phyloP scores from a whole-genome alignment of 1,140 invertebrate genomes.

The Caenorhabditis tropicalis region DNA sequence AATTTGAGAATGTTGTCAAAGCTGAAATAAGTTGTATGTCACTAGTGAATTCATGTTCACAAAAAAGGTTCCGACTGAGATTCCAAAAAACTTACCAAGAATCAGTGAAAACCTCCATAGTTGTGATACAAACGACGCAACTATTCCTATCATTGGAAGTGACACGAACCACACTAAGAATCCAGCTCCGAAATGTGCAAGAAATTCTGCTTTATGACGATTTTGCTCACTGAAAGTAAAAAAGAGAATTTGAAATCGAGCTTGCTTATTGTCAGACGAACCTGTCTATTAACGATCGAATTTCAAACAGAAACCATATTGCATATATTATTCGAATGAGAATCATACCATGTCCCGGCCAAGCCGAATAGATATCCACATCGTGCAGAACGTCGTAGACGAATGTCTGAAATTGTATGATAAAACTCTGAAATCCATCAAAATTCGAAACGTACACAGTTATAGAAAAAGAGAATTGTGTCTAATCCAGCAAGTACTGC shows the following conservation, averaged over 20 bases:
- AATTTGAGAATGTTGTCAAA: conserved; percentile 91
- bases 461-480: conserved; percentile 91
- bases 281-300: conserved; percentile 56
- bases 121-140: conserved; percentile 88
- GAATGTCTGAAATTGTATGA: conserved; percentile 56
- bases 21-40: conserved; percentile 75
- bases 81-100: conserved; percentile 78
- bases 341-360: conserved; percentile 54
- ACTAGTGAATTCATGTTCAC: no score
- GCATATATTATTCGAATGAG: conserved; percentile 59
- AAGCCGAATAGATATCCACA: conserved; percentile 58
- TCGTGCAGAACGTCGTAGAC: conserved; percentile 58
- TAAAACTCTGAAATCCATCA: background rate
- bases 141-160: conserved; percentile 88
- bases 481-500: conserved; percentile 91
- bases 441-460: conserved; percentile 78
- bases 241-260: background rate
- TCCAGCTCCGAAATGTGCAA: conserved; percentile 91
- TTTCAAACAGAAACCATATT: conserved; percentile 63
- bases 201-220: conserved; percentile 85
- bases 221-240: conserved; percentile 62
- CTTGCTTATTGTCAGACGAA: conserved; percentile 19
- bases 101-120: conserved; percentile 93
- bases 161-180: conserved; percentile 98
- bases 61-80: conserved; percentile 35